phyloP scores from a whole-genome alignment of 2,888 invertebrate genomes.

The Tachina grossa region DNA sequence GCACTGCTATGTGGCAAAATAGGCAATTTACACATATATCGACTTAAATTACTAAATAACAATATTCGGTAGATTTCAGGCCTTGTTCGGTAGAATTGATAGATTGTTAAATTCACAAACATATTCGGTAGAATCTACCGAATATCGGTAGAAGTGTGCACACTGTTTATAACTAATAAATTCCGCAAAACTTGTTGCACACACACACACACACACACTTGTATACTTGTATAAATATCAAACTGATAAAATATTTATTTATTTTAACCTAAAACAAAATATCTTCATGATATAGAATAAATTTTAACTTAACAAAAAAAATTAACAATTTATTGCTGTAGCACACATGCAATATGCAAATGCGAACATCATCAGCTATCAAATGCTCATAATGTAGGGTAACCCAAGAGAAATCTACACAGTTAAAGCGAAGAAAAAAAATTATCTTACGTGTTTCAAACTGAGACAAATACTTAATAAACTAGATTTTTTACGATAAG shows the following conservation, averaged over 20 bases:
- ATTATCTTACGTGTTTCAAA: neutral
- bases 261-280: conserved; percentile 23
- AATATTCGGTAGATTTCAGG: no score
- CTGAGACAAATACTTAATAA: neutral
- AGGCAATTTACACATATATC: no score
- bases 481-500: neutral
- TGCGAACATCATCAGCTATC: conserved; percentile 19
- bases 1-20: no score
- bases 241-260: no score
- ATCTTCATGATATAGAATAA: conserved; percentile 59
- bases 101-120: no score
- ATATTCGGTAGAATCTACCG: no score
- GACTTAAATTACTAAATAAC: no score
- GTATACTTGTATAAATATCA: neutral
- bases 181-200: conserved; percentile 28
- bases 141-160: no score
- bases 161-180: conserved; percentile 1
- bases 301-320: conserved; percentile 54
- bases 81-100: no score
- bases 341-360: conserved; percentile 63
- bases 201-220: neutral
- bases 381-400: conserved; percentile 28
- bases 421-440: neutral
- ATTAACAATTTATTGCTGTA: conserved; percentile 37
- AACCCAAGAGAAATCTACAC: conserved; percentile 9